Percentiles rank a stretch among this genome's conserved stretches.
phyloP scores from a whole-genome alignment of 2,113 vertebrate species.

The Speoplatyrhinus poulsoni region DNA sequence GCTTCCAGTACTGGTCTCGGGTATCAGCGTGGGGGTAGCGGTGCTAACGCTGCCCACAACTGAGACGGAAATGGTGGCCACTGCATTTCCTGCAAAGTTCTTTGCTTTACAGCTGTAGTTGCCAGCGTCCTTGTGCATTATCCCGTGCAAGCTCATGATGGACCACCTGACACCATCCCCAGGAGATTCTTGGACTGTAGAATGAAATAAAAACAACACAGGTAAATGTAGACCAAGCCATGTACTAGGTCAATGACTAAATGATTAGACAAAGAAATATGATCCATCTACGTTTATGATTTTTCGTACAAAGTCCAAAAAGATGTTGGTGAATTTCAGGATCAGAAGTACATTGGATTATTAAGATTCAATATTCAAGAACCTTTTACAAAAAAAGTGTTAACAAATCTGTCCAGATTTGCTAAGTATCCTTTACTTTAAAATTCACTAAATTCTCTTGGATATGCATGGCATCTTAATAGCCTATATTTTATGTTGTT shows the following conservation, averaged over 20 bases:
- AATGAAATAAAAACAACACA: conserved; percentile 41
- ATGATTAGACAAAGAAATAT: not conserved
- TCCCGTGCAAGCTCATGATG: conserved; percentile 89
- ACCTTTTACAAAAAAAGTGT: too few relatives aligned
- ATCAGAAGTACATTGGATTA: too few relatives aligned
- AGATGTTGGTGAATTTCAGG: too few relatives aligned
- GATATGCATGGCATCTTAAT: not conserved
- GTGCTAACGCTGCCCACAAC: conserved; percentile 80
- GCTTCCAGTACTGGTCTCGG: conserved; percentile 16
- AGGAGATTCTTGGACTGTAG: conserved; percentile 92
- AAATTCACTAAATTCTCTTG: not conserved
- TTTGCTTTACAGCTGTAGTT: conserved; percentile 93
- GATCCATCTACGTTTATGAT: not conserved
- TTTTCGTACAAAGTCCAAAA: not conserved
- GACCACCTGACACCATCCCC: conserved; percentile 91
- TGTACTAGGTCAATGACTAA: not conserved
- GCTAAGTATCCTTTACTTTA: not conserved
- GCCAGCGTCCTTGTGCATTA: conserved; percentile 86
- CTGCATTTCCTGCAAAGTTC: conserved; percentile 86
- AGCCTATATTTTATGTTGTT: not conserved
- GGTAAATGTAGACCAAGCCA: not conserved
- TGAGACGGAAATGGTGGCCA: conserved; percentile 84
- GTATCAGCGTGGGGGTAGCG: conserved; percentile 62
- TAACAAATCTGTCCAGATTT: not conserved
- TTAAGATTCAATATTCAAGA: too few relatives aligned